Conservation (phyloP, 2,797 vertebrate species). For the Bradypodion ventrale region DNA sequence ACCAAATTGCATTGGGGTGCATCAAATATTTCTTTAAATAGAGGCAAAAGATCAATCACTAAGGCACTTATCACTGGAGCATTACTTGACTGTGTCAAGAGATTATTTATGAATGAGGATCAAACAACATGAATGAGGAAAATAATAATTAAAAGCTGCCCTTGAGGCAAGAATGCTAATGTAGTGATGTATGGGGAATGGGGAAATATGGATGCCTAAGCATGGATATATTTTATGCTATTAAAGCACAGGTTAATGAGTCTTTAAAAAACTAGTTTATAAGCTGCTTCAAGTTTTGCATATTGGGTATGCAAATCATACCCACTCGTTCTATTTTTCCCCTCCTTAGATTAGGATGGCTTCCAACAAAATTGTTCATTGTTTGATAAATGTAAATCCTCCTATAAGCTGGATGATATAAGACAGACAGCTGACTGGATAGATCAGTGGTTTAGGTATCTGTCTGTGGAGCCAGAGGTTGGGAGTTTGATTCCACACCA, state of each 20-base stretch:
- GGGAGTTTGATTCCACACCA: no score
- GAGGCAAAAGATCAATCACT: conserved; percentile 15
- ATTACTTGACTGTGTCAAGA: neutral
- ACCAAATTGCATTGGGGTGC: neutral
- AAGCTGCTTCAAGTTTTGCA: neutral
- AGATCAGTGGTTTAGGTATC: no score
- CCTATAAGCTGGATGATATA: neutral
- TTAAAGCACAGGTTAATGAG: neutral
- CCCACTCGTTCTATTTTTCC: neutral
- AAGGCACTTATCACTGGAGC: conserved; percentile 6
- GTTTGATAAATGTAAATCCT: neutral
- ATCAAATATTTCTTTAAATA: conserved; percentile 18
- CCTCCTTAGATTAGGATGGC: no score
- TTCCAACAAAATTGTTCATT: neutral
- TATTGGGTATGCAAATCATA: neutral
- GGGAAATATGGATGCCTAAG: neutral
- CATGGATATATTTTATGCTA: neutral
- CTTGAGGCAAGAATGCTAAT: conserved; percentile 11
- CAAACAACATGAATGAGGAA: conserved; percentile 1
- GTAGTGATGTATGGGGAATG: neutral
- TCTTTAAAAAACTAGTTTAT: neutral
- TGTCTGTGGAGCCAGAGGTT: no score
- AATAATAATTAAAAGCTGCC: conserved; percentile 11
- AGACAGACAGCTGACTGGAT: no score
- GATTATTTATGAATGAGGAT: conserved; percentile 13